Conservation (phyloP, 2,797 vertebrate genomes). For the Cottoperca gobio region DNA sequence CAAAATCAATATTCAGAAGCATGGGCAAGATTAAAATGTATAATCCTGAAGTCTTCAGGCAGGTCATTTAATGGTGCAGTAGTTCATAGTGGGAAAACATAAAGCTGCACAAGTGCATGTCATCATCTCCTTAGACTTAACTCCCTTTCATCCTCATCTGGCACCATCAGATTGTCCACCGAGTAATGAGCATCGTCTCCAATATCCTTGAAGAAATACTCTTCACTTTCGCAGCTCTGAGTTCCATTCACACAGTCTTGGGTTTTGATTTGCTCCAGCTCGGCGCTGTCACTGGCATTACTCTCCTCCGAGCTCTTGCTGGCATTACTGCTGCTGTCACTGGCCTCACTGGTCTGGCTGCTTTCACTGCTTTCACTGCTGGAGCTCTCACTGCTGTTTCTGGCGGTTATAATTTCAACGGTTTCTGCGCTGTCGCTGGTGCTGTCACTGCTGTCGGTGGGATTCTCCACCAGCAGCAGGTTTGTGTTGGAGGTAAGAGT, state of each 20-base stretch:
- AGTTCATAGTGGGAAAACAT: conserved; percentile 41
- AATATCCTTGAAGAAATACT: conserved; percentile 75
- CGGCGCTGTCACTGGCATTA: conserved; percentile 70
- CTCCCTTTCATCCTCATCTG: conserved; percentile 72
- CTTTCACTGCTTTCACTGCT: conserved; percentile 50
- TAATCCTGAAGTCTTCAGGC: conserved; percentile 40
- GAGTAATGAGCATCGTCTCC: conserved; percentile 79
- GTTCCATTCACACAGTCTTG: conserved; percentile 68
- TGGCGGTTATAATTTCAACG: conserved; percentile 28
- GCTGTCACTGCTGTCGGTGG: conserved; percentile 44
- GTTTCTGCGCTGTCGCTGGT: conserved; percentile 46
- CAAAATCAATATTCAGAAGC: conserved; percentile 48
- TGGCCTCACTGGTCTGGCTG: neutral
- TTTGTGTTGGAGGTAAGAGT: conserved; percentile 13
- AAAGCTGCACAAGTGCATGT: conserved; percentile 4
- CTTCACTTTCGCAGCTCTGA: conserved; percentile 82
- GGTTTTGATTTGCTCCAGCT: conserved; percentile 44
- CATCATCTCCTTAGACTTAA: conserved; percentile 74
- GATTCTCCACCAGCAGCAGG: conserved; percentile 8
- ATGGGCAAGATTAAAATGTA: conserved; percentile 20
- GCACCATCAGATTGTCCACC: conserved; percentile 67
- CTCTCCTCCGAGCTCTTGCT: conserved; percentile 70
- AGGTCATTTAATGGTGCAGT: conserved; percentile 30
- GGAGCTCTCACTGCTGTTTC: conserved; percentile 42
- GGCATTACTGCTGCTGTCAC: conserved; percentile 38